Evolutionary conservation across 2,113 vertebrate species (phyloP), one percentile per base, ranked within the genome.

Genomic region (Ranitomeya variabilis): DNA sequence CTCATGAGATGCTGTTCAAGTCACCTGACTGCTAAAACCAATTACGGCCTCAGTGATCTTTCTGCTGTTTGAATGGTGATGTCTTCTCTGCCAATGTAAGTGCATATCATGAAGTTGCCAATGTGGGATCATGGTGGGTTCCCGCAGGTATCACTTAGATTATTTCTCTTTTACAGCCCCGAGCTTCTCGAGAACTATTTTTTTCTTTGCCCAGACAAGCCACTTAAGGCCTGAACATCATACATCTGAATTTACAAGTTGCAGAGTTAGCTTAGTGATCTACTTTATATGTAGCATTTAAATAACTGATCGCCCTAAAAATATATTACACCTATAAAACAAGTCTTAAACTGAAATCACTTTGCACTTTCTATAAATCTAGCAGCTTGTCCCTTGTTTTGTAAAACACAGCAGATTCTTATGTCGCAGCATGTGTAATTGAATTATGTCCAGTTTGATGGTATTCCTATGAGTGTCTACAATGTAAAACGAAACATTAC

Each of bases 401-500:
- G 21, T 54, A 79, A 86, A 86, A 51, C 45, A 79, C 51, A 86
- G 21, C 76, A 12, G 67, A 90, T 86, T 85, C 83, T 91, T 51
- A 3, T 88, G 89, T 86, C 23, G 13, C 82, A 69, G 51, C n/a
- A n/a, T 89, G 90, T 91, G 60, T 18, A 77, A 54, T 57, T 90
- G 80, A 87, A 91, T 90, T 86, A 90, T 55, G 69, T 88, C n/a
- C 52, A 90, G 89, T 78, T 83, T 90, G 0, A 73, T 0, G 0
- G n/a, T 71, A 86, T 83, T 60, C 55, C 88, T 74, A 85, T 60
- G 87, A 89, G 86, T 31, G 0, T 74, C 7, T 52, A 86, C 73
- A 91, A 91, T 31, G 4, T 79, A 74, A 89, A 90, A 91, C 89
- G 62, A 91, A 87, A 89, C 86, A 87, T 64, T 19, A 78, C 83